Conservation (phyloP, 1,140 invertebrate genomes). For the Manduca sexta region DNA sequence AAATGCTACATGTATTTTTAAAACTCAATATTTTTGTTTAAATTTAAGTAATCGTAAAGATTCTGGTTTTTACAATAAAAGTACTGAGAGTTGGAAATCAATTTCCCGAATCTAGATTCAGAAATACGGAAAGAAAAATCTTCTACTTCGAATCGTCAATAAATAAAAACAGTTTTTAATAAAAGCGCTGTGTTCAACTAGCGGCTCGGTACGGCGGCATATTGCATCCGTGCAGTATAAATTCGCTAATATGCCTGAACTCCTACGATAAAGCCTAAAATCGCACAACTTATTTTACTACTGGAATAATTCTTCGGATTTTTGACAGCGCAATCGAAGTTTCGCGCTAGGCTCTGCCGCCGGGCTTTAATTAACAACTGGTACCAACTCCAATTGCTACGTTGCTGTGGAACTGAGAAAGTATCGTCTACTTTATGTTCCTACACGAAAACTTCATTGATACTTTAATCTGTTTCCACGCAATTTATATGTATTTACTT, state of each 20-base stretch:
- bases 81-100: neutral
- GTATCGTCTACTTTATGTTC: conserved; percentile 26
- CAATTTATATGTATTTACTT: conserved; percentile 1
- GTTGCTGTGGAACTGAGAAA: conserved; percentile 15
- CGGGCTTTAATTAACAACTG: conserved; percentile 61
- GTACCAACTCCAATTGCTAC: conserved; percentile 35
- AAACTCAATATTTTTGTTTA: neutral
- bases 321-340: conserved; percentile 72
- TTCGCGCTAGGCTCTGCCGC: conserved; percentile 59
- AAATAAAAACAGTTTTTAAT: conserved; percentile 72
- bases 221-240: conserved; percentile 66
- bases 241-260: conserved; percentile 71
- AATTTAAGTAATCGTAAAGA: neutral
- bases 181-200: conserved; percentile 58
- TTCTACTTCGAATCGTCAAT: conserved; percentile 50
- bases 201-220: conserved; percentile 46
- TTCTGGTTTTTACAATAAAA: too few species aligned
- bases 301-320: conserved; percentile 71
- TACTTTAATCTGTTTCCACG: conserved; percentile 17
- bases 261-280: conserved; percentile 68
- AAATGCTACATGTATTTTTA: too few species aligned
- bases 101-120: conserved; percentile 6
- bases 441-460: conserved; percentile 26
- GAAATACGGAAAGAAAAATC: conserved; percentile 25
- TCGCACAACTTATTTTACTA: conserved; percentile 66